These are phyloP conservation scores for Alligator sinensis DNA, from an alignment of 2,113 vertebrate species.

Conservation along the genomic window DNA sequence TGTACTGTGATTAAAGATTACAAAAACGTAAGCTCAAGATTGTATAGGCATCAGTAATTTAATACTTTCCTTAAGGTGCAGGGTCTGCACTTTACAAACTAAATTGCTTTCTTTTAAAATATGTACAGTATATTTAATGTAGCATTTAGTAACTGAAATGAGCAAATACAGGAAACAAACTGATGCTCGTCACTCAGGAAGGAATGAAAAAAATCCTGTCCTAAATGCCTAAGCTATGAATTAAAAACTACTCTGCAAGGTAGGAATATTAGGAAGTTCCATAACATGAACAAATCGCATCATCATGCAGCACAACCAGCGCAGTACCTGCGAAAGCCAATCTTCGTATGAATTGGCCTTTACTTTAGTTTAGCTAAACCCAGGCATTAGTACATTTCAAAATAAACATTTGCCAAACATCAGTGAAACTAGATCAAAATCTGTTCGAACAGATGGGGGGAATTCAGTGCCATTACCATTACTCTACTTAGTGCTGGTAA, in stretches of 20 bases:
- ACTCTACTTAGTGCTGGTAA: not conserved
- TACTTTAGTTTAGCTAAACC: not conserved
- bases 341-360: not conserved
- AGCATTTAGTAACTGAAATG: too few species aligned
- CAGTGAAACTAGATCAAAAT: not conserved
- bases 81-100: too few species aligned
- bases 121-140: too few species aligned
- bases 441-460: not conserved
- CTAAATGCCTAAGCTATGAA: not conserved
- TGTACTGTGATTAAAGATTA: not conserved
- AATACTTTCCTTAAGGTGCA: too few species aligned
- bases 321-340: not conserved
- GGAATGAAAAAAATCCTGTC: slow-evolving; percentile 31
- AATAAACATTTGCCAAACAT: not conserved
- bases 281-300: not conserved
- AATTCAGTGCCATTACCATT: not conserved
- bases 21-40: not conserved
- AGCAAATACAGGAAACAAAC: slow-evolving; percentile 17
- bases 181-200: slow-evolving; percentile 12
- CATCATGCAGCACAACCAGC: not conserved
- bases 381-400: not conserved
- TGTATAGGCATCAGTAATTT: not conserved
- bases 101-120: too few species aligned
- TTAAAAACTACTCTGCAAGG: slow-evolving; percentile 29
- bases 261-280: slow-evolving; percentile 9